Evolutionary conservation across 1,140 invertebrate species (phyloP).

Genomic region (Drosophila malerkotliana): DNA sequence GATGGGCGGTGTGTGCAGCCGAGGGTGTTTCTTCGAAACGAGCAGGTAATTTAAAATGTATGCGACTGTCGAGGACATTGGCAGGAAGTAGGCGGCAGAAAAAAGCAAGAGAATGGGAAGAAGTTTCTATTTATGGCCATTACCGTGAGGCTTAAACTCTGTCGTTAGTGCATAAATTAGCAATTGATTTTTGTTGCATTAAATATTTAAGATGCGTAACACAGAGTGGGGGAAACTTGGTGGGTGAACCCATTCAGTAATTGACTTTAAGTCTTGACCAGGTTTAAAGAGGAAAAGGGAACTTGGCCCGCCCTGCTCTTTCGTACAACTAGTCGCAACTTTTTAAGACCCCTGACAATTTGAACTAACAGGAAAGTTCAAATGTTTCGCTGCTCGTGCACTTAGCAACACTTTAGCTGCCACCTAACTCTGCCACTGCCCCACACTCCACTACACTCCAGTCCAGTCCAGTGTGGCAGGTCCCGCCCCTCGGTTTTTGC

Average conservation of each 20-base stretch:
- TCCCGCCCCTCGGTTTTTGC: slow-evolving; percentile 4
- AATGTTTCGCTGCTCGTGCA: slow-evolving; percentile 61
- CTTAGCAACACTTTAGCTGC: slow-evolving; percentile 53
- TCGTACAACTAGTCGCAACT: slow-evolving; percentile 32
- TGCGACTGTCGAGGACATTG: slow-evolving; percentile 29
- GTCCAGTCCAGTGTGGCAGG: neutral
- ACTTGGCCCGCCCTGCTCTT: slow-evolving; percentile 4
- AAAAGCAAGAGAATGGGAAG: neutral
- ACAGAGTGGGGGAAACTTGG: neutral
- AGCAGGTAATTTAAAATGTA: slow-evolving; percentile 69
- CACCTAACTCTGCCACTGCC: slow-evolving; percentile 15
- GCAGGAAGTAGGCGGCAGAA: slow-evolving; percentile 7
- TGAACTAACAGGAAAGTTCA: slow-evolving; percentile 56
- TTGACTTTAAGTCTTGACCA: slow-evolving; percentile 34
- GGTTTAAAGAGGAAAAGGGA: slow-evolving; percentile 10
- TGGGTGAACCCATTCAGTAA: slow-evolving; percentile 1
- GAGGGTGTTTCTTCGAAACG: slow-evolving; percentile 46
- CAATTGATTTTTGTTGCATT: slow-evolving; percentile 60
- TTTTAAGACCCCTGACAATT: slow-evolving; percentile 58
- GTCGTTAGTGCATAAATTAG: slow-evolving; percentile 61
- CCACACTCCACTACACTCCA: neutral
- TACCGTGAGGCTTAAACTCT: slow-evolving; percentile 41
- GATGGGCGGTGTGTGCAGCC: neutral
- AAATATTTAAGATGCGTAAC: slow-evolving; percentile 51
- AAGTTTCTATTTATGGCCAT: slow-evolving; percentile 59